Percentiles rank a stretch among this genome's conserved stretches.
Evolutionary conservation across 2,113 vertebrate species (phyloP).

Genomic region (Tupaia tana): DNA sequence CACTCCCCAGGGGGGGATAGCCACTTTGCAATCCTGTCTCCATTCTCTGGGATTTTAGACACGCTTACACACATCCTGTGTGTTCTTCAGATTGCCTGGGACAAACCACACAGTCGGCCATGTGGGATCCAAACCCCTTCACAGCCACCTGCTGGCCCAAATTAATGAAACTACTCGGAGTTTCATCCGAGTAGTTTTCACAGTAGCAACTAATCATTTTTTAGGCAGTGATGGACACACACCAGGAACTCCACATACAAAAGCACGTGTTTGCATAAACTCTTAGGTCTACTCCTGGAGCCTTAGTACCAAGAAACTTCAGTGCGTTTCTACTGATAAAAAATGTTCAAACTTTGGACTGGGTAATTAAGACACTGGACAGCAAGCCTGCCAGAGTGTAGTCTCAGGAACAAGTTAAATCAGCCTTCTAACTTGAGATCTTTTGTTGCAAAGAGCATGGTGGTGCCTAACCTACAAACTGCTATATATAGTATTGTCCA

Average conservation of each 20-base stretch:
- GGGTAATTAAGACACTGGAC: conserved; percentile 58
- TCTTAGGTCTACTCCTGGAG: neutral
- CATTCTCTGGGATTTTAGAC: no score
- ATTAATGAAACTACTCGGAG: neutral
- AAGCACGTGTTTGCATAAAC: neutral
- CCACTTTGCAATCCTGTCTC: no score
- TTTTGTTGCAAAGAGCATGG: conserved; percentile 37
- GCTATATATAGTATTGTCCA: neutral
- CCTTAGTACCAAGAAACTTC: conserved; percentile 51
- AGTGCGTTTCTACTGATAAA: conserved; percentile 47
- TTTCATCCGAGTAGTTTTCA: neutral
- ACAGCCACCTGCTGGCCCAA: no score
- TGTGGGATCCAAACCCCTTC: no score
- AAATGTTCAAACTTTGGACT: conserved; percentile 3
- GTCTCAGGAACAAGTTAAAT: conserved; percentile 58
- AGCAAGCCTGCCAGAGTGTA: neutral
- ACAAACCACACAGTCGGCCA: no score
- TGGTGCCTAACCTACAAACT: neutral
- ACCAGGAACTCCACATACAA: neutral
- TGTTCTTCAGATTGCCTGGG: no score
- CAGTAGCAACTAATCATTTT: conserved; percentile 15
- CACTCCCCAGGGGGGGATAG: no score
- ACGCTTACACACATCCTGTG: no score
- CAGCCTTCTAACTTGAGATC: conserved; percentile 51
- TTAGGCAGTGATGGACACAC: neutral